Conservation (phyloP, 2,113 vertebrate genomes). For the Sapajus apella region DNA sequence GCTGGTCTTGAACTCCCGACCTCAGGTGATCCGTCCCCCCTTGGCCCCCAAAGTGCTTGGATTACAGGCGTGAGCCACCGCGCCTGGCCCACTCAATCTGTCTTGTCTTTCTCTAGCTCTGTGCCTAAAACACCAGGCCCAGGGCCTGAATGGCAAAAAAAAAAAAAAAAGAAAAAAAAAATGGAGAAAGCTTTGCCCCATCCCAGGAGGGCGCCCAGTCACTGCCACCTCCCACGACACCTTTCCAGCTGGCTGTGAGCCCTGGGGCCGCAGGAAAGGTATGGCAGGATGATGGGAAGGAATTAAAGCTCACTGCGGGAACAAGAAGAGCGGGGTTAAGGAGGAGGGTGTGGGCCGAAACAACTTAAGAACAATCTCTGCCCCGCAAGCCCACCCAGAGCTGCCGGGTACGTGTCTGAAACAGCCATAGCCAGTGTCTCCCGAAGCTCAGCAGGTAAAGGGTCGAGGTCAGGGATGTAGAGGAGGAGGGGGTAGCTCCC, state of each 20-base stretch:
- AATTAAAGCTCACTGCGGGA: not conserved
- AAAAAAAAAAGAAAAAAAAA: not conserved
- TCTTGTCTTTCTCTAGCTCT: not conserved
- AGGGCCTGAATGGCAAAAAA: not conserved
- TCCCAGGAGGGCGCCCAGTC: not conserved
- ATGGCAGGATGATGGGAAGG: not conserved
- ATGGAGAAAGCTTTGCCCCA: not conserved
- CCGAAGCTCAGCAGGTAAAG: not conserved
- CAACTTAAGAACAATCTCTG: not conserved
- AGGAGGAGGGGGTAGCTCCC: not conserved
- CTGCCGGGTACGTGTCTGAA: not conserved
- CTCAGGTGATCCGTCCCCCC: too few species aligned
- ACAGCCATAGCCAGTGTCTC: not conserved
- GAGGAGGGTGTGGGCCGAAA: not conserved
- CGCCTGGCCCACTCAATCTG: not conserved
- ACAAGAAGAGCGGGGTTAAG: not conserved
- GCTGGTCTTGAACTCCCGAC: too few species aligned
- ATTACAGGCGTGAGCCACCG: too few species aligned
- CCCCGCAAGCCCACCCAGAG: not conserved
- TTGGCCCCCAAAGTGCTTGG: too few species aligned
- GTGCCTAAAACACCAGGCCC: not conserved
- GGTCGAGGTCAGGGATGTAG: rapidly evolving
- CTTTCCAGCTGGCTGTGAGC: not conserved
- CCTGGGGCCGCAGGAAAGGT: rapidly evolving
- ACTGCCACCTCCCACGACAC: not conserved